Evolutionary conservation across 1,140 invertebrate species (phyloP).

Genomic region (Papilio polytes): DNA sequence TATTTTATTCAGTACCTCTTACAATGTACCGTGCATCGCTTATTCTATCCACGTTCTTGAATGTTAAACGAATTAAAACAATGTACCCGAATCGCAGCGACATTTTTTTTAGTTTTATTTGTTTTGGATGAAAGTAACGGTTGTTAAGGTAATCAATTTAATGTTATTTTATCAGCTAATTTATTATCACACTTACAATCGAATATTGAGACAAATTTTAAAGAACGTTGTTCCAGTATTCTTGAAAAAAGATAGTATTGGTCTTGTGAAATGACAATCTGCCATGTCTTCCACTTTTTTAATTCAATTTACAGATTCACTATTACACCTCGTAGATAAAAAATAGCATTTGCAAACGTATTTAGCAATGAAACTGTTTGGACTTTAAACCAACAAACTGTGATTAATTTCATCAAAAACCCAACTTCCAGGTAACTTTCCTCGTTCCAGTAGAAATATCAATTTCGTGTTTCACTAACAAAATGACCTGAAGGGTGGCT

Average conservation of each 20-base stretch:
- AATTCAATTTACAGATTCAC: too few species aligned
- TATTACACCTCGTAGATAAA: too few species aligned
- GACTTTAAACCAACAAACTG: not conserved
- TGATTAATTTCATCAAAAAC: conserved; percentile 38
- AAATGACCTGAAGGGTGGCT: conserved; percentile 43
- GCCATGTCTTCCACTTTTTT: too few species aligned
- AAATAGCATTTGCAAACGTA: too few species aligned
- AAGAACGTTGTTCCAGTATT: too few species aligned
- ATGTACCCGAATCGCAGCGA: not conserved
- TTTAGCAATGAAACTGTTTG: not conserved
- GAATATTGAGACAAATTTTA: too few species aligned
- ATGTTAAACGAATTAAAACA: conserved; percentile 7
- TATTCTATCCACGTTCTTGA: not conserved
- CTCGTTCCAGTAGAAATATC: conserved; percentile 50
- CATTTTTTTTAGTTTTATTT: not conserved
- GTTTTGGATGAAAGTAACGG: not conserved
- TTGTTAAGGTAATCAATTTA: too few species aligned
- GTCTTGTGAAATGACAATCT: too few species aligned
- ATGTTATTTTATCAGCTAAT: too few species aligned
- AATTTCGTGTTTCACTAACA: conserved; percentile 51
- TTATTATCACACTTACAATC: too few species aligned
- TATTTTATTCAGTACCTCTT: conserved; percentile 6
- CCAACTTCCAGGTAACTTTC: conserved; percentile 48
- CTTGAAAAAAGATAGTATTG: too few species aligned
- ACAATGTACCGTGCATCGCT: conserved; percentile 7